Conservation (phyloP, 2,888 invertebrate species). For the Catocala fraxini region DNA sequence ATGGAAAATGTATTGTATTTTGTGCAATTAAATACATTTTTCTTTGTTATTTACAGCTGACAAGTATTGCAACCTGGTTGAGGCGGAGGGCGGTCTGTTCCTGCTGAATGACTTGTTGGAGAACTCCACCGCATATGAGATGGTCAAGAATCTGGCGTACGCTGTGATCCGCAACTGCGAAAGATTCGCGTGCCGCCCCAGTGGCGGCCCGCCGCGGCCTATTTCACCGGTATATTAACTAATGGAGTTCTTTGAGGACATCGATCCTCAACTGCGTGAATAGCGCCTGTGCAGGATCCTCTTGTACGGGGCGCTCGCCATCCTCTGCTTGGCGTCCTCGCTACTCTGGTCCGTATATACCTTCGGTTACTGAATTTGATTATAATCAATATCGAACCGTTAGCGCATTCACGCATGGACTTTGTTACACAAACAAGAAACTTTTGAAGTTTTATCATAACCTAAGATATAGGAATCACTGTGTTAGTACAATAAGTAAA, state of each 20-base stretch:
- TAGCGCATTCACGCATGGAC: conserved; percentile 26
- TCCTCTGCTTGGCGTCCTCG: conserved; percentile 11
- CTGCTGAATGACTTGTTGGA: conserved; percentile 90
- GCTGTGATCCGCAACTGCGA: conserved; percentile 90
- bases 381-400: conserved; percentile 2
- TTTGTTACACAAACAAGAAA: conserved; percentile 29
- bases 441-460: conserved; percentile 31
- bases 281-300: conserved; percentile 47
- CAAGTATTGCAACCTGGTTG: conserved; percentile 96
- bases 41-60: conserved; percentile 89
- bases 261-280: conserved; percentile 63
- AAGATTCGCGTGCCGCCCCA: conserved; percentile 49
- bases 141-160: conserved; percentile 90
- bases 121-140: conserved; percentile 89
- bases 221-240: conserved; percentile 67
- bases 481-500: conserved; percentile 58
- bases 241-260: conserved; percentile 71
- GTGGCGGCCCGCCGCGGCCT: conserved; percentile 37
- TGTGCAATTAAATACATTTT: no score
- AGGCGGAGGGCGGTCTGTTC: conserved; percentile 94
- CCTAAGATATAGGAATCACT: conserved; percentile 40
- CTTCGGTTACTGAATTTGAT: conserved; percentile 22
- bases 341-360: conserved; percentile 6
- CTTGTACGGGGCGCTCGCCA: conserved; percentile 17
- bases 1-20: no score